phyloP scores from a whole-genome alignment of 2,888 invertebrate species.

The Frankliniella intonsa region DNA sequence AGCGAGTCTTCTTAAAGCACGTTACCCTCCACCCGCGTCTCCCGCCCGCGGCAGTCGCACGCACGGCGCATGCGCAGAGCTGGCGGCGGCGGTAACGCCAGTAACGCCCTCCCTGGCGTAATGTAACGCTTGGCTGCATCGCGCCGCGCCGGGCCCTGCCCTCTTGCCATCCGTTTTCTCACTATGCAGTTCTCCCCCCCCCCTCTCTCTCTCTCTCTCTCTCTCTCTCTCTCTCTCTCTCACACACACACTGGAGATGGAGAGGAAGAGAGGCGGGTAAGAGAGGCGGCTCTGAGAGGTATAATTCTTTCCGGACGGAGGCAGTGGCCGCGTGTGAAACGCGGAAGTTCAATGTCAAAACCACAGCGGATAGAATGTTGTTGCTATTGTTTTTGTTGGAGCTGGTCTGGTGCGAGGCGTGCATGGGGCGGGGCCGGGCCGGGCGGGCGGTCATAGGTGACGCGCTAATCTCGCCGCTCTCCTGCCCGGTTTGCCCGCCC shows the following conservation, averaged over 20 bases:
- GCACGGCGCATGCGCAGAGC: too few relatives aligned
- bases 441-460: too few relatives aligned
- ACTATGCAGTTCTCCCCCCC: neutral
- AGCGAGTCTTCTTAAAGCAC: too few relatives aligned
- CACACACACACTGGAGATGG: neutral
- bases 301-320: neutral
- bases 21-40: too few relatives aligned
- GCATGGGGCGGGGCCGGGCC: too few relatives aligned
- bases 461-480: too few relatives aligned
- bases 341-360: conserved; percentile 26
- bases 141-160: neutral
- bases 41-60: too few relatives aligned
- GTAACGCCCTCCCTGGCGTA: too few relatives aligned
- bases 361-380: neutral
- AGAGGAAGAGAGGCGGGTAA: neutral
- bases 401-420: neutral
- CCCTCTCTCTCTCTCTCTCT: neutral
- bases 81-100: too few relatives aligned
- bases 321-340: neutral
- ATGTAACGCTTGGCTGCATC: too few relatives aligned
- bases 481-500: too few relatives aligned
- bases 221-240: neutral
- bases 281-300: neutral
- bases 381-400: neutral
- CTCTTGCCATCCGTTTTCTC: neutral